Base-by-base conservation (phyloP, 2,113 vertebrate species). In the Gymnorhina tibicen region DNA sequence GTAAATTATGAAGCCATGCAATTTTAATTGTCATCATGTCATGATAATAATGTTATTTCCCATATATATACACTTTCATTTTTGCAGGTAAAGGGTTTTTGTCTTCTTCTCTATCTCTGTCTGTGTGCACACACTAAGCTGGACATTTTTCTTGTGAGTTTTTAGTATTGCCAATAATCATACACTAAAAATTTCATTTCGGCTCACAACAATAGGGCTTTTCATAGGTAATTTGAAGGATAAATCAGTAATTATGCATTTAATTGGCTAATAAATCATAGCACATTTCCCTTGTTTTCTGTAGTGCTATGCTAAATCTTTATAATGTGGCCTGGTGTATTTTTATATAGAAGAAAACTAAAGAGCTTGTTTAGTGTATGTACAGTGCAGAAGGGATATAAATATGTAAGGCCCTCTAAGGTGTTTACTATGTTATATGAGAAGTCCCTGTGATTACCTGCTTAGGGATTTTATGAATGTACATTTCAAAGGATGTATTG, bases 261-360 rank as follows among this genome's bases (percentile, higher is more conserved):
- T 97, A 95, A 97, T 95, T 96, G 87, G 75, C 75, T 95, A 95
- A 90, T 96, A 95, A 97, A 96, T 97, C 87, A 59, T 86, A 74
- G 49, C 79, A 81, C 64, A 13, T 96, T 95, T 94, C 59, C 60
- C 41, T 87, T 80, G 52, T 91, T 94, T 94, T 96, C 75, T 56
- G 24, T 67, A 63, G 83, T 55, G 73, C 68, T 68, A 16, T 74
- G 75, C 69, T 91, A 94, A 91, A 83, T 83, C 89, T 94, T 93
- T 83, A 66, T 85, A 89, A 85, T 77, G 59, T 87, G 62, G 52
- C 53, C 47, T 76, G 32, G 35, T 82, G 21, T 66, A 14, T 42
- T 95, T 93, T 83, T 86, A 35, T 55, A 17, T 72, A 84, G 77
- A 69, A 47, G n/a, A 70, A 93, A 85, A 66, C 22, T 8, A 32